Evolutionary conservation across 2,797 vertebrate species (phyloP).

Genomic region (Myripristis jacobus): DNA sequence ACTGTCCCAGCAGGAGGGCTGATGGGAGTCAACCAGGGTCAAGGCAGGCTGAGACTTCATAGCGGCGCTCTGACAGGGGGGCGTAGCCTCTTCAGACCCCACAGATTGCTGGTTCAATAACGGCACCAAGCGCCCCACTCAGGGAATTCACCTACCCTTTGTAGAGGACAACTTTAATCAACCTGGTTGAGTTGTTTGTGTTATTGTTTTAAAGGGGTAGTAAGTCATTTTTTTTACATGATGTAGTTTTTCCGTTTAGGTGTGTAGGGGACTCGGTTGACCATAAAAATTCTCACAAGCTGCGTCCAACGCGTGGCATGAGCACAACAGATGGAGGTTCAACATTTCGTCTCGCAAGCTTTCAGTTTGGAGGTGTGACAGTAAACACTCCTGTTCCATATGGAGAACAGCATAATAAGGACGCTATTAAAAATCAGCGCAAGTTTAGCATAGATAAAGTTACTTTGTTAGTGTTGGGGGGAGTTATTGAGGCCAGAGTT

Average conservation of each 20-base stretch:
- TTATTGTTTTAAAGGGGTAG: conserved; percentile 65
- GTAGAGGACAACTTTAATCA: conserved; percentile 79
- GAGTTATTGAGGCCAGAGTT: conserved; percentile 75
- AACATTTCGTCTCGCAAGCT: conserved; percentile 24
- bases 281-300: conserved; percentile 27
- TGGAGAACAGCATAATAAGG: conserved; percentile 49
- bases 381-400: conserved; percentile 43
- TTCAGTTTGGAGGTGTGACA: conserved; percentile 53
- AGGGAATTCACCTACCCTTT: conserved; percentile 70
- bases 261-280: conserved; percentile 20
- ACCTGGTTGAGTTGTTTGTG: conserved; percentile 65
- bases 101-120: conserved; percentile 81
- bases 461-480: conserved; percentile 51
- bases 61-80: conserved; percentile 74
- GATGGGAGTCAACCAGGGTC: conserved; percentile 81
- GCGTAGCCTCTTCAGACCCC: conserved; percentile 77
- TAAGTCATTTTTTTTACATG: conserved; percentile 33
- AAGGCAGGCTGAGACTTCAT: conserved; percentile 74
- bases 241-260: conserved; percentile 45
- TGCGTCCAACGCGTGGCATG: conserved; percentile 8
- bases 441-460: conserved; percentile 54
- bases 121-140: conserved; percentile 46
- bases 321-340: conserved; percentile 12
- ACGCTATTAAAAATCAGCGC: conserved; percentile 60
- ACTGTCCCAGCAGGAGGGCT: conserved; percentile 80